Evolutionary conservation across 2,797 vertebrate genomes (phyloP).

Genomic region (Leptatherina wallacei): DNA sequence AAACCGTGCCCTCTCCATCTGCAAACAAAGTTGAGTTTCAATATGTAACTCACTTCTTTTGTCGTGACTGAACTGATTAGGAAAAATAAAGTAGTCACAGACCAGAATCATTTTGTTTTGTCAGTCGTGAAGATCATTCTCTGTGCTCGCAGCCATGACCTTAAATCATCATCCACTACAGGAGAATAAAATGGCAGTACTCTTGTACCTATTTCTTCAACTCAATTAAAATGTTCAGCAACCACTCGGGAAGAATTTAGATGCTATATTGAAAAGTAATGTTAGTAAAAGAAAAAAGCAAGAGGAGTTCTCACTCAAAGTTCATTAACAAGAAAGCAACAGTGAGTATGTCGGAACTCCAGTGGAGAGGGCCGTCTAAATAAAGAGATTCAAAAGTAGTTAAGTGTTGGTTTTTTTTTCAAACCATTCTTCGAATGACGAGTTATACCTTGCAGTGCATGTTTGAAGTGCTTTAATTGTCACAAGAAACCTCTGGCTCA

Average conservation of each 20-base stretch:
- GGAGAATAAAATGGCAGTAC: conserved; percentile 7
- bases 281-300: conserved; percentile 6
- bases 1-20: conserved; percentile 26
- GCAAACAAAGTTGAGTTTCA: conserved; percentile 49
- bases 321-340: conserved; percentile 21
- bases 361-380: conserved; percentile 34
- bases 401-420: conserved; percentile 30
- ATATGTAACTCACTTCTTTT: conserved; percentile 51
- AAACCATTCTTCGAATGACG: conserved; percentile 16
- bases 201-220: neutral
- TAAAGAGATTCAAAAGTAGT: conserved; percentile 38
- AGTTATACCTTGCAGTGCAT: conserved; percentile 7
- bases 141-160: conserved; percentile 46
- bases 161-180: conserved; percentile 20
- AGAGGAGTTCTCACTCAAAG: conserved; percentile 18
- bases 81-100: conserved; percentile 31
- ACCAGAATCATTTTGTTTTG: conserved; percentile 40
- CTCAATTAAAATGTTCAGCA: conserved; percentile 24
- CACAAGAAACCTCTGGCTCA: conserved; percentile 20
- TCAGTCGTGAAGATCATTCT: conserved; percentile 40
- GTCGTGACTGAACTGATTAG: conserved; percentile 16
- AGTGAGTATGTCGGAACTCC: conserved; percentile 38
- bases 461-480: conserved; percentile 27
- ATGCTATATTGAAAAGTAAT: conserved; percentile 13
- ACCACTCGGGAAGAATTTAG: conserved; percentile 12